Percentiles rank a stretch among this genome's conserved stretches.
Conservation (phyloP, 2,113 vertebrate species). For the Reinhardtius hippoglossoides region DNA sequence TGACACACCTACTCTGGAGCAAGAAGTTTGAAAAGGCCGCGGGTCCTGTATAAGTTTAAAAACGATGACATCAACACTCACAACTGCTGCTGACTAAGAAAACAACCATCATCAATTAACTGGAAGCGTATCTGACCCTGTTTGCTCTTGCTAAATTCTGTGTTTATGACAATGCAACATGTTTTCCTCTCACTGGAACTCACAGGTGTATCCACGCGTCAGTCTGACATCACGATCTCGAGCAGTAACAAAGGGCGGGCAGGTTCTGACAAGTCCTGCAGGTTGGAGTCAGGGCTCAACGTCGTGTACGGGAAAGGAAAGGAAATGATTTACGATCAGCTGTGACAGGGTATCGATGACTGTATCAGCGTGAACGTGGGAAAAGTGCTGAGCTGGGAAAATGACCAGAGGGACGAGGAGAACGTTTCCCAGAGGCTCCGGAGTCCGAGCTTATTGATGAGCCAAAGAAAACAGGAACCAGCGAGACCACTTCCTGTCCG, state of each 20-base stretch:
- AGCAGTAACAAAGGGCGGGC: slow-evolving; percentile 34
- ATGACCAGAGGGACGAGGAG: slow-evolving; percentile 33
- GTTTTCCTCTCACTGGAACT: neutral
- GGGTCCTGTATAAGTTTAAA: too few relatives aligned
- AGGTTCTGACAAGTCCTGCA: slow-evolving; percentile 44
- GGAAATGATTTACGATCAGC: neutral
- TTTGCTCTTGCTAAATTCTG: too few relatives aligned
- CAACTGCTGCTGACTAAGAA: too few relatives aligned
- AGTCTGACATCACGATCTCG: neutral
- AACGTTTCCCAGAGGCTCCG: slow-evolving; percentile 34
- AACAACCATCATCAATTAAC: too few relatives aligned
- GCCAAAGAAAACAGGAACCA: slow-evolving; percentile 54
- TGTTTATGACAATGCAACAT: too few relatives aligned
- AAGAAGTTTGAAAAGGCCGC: too few relatives aligned
- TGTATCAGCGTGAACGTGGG: slow-evolving; percentile 31
- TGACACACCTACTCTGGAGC: too few relatives aligned
- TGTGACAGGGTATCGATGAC: neutral
- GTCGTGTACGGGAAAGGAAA: too few relatives aligned
- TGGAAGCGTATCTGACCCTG: too few relatives aligned
- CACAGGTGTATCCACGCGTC: neutral
- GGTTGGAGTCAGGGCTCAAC: slow-evolving; percentile 2
- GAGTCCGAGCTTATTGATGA: slow-evolving; percentile 37
- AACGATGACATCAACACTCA: too few relatives aligned
- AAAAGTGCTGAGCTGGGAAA: slow-evolving; percentile 40
- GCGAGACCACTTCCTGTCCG: slow-evolving; percentile 42